phyloP scores from a whole-genome alignment of 2,113 vertebrate species.

The Neofelis nebulosa region DNA sequence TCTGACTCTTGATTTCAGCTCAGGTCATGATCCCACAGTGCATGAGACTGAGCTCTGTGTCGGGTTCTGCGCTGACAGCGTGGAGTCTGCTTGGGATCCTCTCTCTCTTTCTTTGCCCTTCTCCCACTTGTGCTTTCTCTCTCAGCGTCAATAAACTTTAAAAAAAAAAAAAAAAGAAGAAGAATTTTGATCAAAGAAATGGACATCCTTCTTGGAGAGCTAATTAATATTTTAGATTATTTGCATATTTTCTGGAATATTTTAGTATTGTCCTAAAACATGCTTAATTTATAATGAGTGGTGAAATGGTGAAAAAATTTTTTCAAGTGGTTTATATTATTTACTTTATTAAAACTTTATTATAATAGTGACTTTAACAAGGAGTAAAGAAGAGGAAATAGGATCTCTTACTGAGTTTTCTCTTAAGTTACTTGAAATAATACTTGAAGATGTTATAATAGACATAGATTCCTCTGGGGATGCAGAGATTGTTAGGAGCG shows the following conservation, averaged over 20 bases:
- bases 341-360: slow-evolving; percentile 22
- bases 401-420: not conserved
- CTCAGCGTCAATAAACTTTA: too few relatives aligned
- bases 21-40: too few relatives aligned
- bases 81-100: too few relatives aligned
- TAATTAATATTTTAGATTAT: slow-evolving; percentile 37
- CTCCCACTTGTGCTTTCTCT: too few relatives aligned
- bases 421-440: slow-evolving; percentile 21
- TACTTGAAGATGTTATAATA: not conserved
- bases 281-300: slow-evolving; percentile 18
- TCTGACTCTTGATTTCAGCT: too few relatives aligned
- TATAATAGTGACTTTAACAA: not conserved
- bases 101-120: too few relatives aligned
- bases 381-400: slow-evolving; percentile 10
- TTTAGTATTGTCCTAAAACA: slow-evolving; percentile 22
- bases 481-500: not conserved
- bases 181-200: not conserved
- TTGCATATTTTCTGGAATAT: slow-evolving; percentile 29
- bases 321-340: not conserved
- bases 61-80: too few relatives aligned
- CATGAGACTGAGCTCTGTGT: too few relatives aligned
- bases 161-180: not conserved
- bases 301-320: not conserved
- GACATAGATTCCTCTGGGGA: not conserved
- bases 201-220: not conserved